Evolutionary conservation across 2,113 vertebrate genomes (phyloP).

Genomic region (Pollimyrus isidori): DNA sequence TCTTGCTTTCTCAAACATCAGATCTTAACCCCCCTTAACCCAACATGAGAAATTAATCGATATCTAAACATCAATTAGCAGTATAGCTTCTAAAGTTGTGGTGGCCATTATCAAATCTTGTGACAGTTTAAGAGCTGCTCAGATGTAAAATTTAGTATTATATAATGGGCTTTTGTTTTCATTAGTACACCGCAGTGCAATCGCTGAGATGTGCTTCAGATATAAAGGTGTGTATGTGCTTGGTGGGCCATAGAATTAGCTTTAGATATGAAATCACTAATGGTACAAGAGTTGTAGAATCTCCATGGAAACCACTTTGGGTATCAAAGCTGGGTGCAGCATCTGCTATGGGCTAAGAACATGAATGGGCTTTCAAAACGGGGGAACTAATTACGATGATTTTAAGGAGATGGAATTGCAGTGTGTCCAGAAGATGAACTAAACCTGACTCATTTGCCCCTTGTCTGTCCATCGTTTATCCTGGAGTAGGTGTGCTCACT

Average conservation of each 20-base stretch:
- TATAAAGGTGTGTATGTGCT: not conserved
- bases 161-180: not conserved
- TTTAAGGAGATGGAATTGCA: conserved; percentile 48
- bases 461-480: not conserved
- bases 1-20: not conserved
- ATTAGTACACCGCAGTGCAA: not conserved
- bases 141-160: not conserved
- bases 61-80: not conserved
- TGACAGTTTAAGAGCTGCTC: not conserved
- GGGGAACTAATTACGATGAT: conserved; percentile 56
- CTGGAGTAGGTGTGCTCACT: not conserved
- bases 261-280: conserved; percentile 52
- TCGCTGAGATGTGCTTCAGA: not conserved
- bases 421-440: conserved; percentile 39
- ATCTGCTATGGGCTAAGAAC: conserved; percentile 56
- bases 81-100: not conserved
- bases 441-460: conserved; percentile 20
- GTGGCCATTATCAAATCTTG: not conserved
- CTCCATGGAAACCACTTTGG: conserved; percentile 70
- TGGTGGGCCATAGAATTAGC: conserved; percentile 31
- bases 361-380: conserved; percentile 54
- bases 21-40: not conserved
- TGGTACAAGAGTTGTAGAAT: conserved; percentile 59
- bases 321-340: conserved; percentile 62
- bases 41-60: not conserved